Evolutionary conservation across 1,140 invertebrate genomes (phyloP).

Genomic region (Drosophila sulfurigaster): DNA sequence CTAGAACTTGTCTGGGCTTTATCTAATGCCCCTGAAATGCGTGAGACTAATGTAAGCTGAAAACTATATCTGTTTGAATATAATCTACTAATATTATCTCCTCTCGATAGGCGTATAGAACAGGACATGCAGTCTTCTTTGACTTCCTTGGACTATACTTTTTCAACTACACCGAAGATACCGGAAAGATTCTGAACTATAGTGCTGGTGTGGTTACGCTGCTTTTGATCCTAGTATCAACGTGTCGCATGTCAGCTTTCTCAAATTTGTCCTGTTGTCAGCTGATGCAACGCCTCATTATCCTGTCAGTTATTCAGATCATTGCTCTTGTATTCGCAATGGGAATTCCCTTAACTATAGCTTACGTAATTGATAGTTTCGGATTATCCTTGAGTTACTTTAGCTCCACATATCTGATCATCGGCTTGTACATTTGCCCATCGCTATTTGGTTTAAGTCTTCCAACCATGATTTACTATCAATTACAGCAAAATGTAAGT

Average conservation of each 20-base stretch:
- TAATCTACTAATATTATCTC: too few species aligned
- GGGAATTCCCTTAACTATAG: constrained; percentile 85
- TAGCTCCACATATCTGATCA: constrained; percentile 87
- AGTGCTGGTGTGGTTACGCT: constrained; percentile 85
- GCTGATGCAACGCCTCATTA: constrained; percentile 22
- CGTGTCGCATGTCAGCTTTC: constrained; percentile 61
- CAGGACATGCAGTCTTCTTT: constrained; percentile 90
- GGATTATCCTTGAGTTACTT: constrained; percentile 88
- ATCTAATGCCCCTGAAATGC: constrained; percentile 87
- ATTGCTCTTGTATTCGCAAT: constrained; percentile 88
- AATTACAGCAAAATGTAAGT: constrained; percentile 25
- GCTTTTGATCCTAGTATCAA: constrained; percentile 82
- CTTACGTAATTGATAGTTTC: constrained; percentile 71
- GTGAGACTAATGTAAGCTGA: constrained; percentile 72
- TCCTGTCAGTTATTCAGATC: constrained; percentile 56
- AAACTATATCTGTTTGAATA: too few species aligned
- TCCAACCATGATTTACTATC: constrained; percentile 33
- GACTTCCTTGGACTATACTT: constrained; percentile 91
- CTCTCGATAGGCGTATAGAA: constrained; percentile 51
- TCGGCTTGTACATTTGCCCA: constrained; percentile 87
- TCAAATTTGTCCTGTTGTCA: constrained; percentile 22
- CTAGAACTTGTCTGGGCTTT: constrained; percentile 88
- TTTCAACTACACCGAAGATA: constrained; percentile 87
- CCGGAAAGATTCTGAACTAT: constrained; percentile 87
- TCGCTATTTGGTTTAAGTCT: constrained; percentile 82